Percentiles rank a stretch among this genome's conserved stretches.
These are phyloP conservation scores for Pleuronectes platessa DNA, from an alignment of 2,113 vertebrate genomes.

Conservation along the genomic window DNA sequence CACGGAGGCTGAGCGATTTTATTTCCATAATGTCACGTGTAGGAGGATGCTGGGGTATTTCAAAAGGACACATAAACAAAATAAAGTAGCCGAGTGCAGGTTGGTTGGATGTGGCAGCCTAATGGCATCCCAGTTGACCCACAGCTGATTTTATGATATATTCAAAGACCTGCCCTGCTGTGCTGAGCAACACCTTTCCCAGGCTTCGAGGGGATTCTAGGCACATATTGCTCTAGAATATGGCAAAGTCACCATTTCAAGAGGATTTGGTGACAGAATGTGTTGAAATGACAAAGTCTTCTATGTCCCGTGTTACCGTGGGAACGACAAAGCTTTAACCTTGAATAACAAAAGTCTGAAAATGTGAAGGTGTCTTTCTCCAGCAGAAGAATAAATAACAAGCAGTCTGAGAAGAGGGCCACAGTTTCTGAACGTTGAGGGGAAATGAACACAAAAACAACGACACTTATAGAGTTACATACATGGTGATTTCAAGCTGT, in stretches of 20 bases:
- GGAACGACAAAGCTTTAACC: background rate
- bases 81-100: background rate
- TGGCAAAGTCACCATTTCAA: constrained; percentile 13
- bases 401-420: too few species aligned
- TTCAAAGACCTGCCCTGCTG: constrained; percentile 13
- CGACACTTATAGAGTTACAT: too few species aligned
- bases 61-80: background rate
- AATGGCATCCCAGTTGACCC: constrained; percentile 13
- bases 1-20: constrained; percentile 8
- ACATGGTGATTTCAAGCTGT: background rate
- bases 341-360: background rate
- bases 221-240: background rate
- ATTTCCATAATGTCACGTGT: constrained; percentile 36
- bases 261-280: constrained; percentile 1
- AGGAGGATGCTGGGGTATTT: constrained; percentile 3
- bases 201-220: background rate
- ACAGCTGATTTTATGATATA: constrained; percentile 1
- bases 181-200: background rate
- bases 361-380: background rate
- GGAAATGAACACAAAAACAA: too few species aligned
- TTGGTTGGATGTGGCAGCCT: background rate
- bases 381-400: background rate
- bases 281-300: constrained; percentile 8
- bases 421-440: too few species aligned
- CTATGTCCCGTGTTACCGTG: constrained; percentile 9